These are phyloP conservation scores for Atethmia centrago DNA, from an alignment of 2,888 invertebrate genomes.

Conservation along the genomic window DNA sequence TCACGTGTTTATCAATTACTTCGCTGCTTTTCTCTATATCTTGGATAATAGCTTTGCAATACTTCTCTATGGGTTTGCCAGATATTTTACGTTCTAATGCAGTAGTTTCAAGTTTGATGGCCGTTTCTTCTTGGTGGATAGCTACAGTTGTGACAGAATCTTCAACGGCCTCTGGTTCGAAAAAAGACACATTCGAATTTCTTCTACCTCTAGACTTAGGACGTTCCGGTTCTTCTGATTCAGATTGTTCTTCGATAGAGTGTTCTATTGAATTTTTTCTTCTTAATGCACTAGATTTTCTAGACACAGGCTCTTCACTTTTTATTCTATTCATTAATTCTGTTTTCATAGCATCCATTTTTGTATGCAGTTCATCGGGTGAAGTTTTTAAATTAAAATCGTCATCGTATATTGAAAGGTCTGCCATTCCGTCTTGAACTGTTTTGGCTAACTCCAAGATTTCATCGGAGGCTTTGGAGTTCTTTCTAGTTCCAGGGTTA, in stretches of 20 bases:
- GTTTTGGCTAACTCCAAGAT: slow-evolving; percentile 89
- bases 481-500: slow-evolving; percentile 77
- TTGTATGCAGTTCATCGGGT: slow-evolving; percentile 80
- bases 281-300: slow-evolving; percentile 79
- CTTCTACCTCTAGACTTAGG: slow-evolving; percentile 84
- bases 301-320: slow-evolving; percentile 75
- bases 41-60: slow-evolving; percentile 86
- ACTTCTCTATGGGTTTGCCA: slow-evolving; percentile 83
- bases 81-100: slow-evolving; percentile 74
- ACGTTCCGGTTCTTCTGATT: slow-evolving; percentile 74
- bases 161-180: slow-evolving; percentile 72
- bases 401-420: slow-evolving; percentile 83
- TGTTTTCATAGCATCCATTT: slow-evolving; percentile 83
- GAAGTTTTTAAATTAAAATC: slow-evolving; percentile 73
- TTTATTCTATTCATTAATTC: slow-evolving; percentile 86
- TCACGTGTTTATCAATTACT: slow-evolving; percentile 89
- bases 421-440: slow-evolving; percentile 90
- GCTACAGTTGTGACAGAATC: slow-evolving; percentile 71
- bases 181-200: slow-evolving; percentile 82
- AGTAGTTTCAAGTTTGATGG: slow-evolving; percentile 73
- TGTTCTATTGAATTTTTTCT: slow-evolving; percentile 79
- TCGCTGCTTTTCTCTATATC: slow-evolving; percentile 86
- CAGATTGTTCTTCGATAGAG: slow-evolving; percentile 82
- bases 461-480: slow-evolving; percentile 83
- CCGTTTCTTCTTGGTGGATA: slow-evolving; percentile 69